These are phyloP conservation scores for Gymnodraco acuticeps DNA, from an alignment of 2,797 vertebrate species.

Conservation along the genomic window DNA sequence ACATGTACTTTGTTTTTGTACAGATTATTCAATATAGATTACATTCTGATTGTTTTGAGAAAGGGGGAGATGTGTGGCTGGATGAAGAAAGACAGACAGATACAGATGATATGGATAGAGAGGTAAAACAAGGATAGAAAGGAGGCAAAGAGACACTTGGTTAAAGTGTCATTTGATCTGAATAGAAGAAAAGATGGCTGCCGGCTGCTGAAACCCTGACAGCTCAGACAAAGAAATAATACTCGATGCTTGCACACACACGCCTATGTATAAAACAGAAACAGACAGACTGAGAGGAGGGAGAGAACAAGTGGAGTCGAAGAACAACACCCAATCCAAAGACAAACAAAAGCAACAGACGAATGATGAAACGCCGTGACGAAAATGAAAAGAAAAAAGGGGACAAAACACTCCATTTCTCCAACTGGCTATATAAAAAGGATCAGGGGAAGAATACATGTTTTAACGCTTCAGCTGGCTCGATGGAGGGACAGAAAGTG, in stretches of 20 bases:
- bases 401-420: conserved; percentile 11
- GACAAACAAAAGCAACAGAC: conserved; percentile 49
- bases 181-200: conserved; percentile 47
- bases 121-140: conserved; percentile 10
- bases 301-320: conserved; percentile 32
- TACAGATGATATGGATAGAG: conserved; percentile 35
- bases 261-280: conserved; percentile 8
- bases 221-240: conserved; percentile 53
- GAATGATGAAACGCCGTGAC: conserved; percentile 31
- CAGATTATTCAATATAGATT: conserved; percentile 7
- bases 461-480: conserved; percentile 41
- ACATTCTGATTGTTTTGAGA: background rate
- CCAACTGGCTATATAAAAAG: conserved; percentile 31
- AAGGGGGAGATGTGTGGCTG: conserved; percentile 2
- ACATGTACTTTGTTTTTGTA: background rate
- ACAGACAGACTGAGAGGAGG: conserved; percentile 20
- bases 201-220: conserved; percentile 39
- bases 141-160: conserved; percentile 15
- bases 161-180: conserved; percentile 29
- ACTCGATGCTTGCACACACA: conserved; percentile 13
- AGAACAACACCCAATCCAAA: conserved; percentile 39
- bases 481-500: conserved; percentile 28
- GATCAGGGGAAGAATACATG: conserved; percentile 51
- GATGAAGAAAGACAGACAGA: conserved; percentile 15
- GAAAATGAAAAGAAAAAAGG: conserved; percentile 13